A percentile compares a stretch with the other conserved stretches of the same genome.
Evolutionary conservation across 2,797 vertebrate species (phyloP).

Genomic region (Apogon talboti): DNA sequence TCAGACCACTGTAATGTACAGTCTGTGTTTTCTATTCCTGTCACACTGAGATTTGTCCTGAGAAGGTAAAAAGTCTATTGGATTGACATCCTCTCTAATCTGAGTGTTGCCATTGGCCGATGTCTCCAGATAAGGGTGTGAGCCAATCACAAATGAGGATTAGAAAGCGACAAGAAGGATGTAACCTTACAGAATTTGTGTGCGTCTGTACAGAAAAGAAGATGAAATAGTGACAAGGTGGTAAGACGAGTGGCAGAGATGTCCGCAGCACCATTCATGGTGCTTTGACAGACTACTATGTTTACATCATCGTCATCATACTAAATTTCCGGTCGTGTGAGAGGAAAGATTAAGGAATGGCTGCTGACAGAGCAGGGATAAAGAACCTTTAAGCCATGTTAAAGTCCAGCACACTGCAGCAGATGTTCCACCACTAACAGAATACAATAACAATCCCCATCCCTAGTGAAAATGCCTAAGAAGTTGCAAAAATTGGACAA

Average conservation of each 20-base stretch:
- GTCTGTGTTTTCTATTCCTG: conserved; percentile 56
- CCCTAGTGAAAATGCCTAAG: not conserved
- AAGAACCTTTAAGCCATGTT: conserved; percentile 58
- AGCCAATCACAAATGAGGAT: conserved; percentile 75
- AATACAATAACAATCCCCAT: not conserved
- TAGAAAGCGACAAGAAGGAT: conserved; percentile 40
- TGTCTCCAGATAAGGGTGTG: conserved; percentile 43
- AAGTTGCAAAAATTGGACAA: not conserved
- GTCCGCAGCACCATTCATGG: not conserved
- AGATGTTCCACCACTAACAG: conserved; percentile 31
- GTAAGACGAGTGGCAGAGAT: conserved; percentile 17
- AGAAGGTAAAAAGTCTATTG: conserved; percentile 71
- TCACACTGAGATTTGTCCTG: conserved; percentile 56
- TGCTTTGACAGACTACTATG: not conserved
- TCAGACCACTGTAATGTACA: conserved; percentile 8
- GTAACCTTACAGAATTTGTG: conserved; percentile 11
- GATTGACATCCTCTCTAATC: conserved; percentile 82
- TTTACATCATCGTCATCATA: not conserved
- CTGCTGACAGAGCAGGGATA: conserved; percentile 41
- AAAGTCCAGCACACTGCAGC: conserved; percentile 34
- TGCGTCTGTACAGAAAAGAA: conserved; percentile 21
- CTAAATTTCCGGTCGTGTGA: conserved; percentile 29
- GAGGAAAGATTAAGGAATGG: conserved; percentile 50
- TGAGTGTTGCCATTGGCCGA: conserved; percentile 64
- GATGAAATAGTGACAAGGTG: conserved; percentile 5